Evolutionary conservation across 2,113 vertebrate species (phyloP).

Genomic region (Cervus canadensis): DNA sequence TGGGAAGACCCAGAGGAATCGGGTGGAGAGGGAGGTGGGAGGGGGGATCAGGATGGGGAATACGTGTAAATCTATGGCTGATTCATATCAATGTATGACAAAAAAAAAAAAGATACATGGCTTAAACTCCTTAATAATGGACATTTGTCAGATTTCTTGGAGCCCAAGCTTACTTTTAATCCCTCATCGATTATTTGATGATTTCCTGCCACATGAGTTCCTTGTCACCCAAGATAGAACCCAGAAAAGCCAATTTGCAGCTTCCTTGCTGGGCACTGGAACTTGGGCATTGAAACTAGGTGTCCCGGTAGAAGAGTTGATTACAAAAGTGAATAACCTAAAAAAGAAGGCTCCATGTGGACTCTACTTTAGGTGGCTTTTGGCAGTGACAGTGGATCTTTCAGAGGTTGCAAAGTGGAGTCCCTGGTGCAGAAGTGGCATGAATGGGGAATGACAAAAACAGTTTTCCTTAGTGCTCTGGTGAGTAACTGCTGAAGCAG

Average conservation of each 20-base stretch:
- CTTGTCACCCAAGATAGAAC: not conserved
- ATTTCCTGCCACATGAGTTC: not conserved
- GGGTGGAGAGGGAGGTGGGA: too few species aligned
- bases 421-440: not conserved
- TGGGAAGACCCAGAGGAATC: too few species aligned
- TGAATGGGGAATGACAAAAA: not conserved
- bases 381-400: not conserved
- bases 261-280: not conserved
- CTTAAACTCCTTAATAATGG: not conserved
- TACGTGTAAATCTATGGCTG: too few species aligned
- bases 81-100: too few species aligned
- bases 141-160: not conserved
- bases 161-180: not conserved
- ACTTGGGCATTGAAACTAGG: not conserved
- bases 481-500: not conserved
- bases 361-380: not conserved
- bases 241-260: not conserved
- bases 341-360: not conserved
- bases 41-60: too few species aligned
- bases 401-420: not conserved
- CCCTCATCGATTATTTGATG: not conserved
- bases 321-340: not conserved
- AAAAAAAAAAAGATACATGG: not conserved
- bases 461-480: not conserved
- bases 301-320: not conserved